Conservation (phyloP, 1,140 invertebrate species). For the Drosophila nikananu region DNA sequence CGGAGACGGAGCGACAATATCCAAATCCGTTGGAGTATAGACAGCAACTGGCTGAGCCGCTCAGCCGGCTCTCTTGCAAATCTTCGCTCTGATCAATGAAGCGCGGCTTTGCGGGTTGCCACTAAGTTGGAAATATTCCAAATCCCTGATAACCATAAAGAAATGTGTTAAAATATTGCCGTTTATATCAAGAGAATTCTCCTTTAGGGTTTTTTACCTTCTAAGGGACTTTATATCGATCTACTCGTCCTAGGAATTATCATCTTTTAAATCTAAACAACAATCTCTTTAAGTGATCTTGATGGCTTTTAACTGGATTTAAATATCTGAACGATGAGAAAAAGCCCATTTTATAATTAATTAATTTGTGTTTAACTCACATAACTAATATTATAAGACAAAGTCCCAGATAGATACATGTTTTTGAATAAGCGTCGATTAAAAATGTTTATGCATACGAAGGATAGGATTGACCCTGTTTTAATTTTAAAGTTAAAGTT, state of each 20-base stretch:
- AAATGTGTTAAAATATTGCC: neutral
- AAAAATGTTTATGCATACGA: neutral
- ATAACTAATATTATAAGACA: neutral
- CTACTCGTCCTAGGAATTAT: too few species aligned
- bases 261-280: neutral
- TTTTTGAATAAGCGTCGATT: neutral
- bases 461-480: rapidly evolving
- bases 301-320: neutral
- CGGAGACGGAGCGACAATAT: conserved; percentile 52
- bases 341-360: neutral
- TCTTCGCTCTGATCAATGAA: conserved; percentile 63
- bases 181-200: neutral
- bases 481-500: neutral
- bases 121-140: conserved; percentile 24
- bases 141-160: neutral
- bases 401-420: neutral
- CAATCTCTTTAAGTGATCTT: neutral
- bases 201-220: rapidly evolving
- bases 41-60: conserved; percentile 66
- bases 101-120: conserved; percentile 70
- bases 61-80: conserved; percentile 33
- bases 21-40: conserved; percentile 73
- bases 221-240: neutral
- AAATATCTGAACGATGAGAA: neutral
- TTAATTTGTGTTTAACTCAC: neutral